Percentiles rank a stretch among this genome's conserved stretches.
phyloP scores from a whole-genome alignment of 2,888 invertebrate genomes.

The Heliconius charithonia region DNA sequence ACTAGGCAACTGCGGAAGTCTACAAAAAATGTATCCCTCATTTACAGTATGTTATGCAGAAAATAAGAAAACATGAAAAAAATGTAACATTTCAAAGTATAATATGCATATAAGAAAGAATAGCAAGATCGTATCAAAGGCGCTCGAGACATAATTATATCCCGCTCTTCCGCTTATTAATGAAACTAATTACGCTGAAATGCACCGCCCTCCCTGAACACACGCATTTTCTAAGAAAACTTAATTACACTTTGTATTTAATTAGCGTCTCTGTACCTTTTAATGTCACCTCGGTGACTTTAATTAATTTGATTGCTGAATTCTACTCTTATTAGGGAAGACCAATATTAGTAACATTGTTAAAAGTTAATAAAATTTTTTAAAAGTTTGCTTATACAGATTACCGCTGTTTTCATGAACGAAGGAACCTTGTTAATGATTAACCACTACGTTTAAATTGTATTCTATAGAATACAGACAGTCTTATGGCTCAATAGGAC shows the following conservation, averaged over 20 bases:
- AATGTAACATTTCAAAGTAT: slow-evolving; percentile 3
- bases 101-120: slow-evolving; percentile 16
- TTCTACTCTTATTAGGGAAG: background rate
- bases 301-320: background rate
- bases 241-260: slow-evolving; percentile 18
- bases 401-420: background rate
- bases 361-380: background rate
- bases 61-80: background rate
- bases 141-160: slow-evolving; percentile 26
- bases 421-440: background rate
- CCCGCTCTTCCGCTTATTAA: slow-evolving; percentile 42
- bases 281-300: background rate
- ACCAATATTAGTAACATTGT: background rate
- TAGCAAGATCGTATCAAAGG: slow-evolving; percentile 5
- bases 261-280: background rate
- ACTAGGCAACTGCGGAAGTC: slow-evolving; percentile 1
- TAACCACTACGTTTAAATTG: background rate
- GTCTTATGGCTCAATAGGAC: background rate
- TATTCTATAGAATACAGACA: background rate
- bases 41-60: background rate
- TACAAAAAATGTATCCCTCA: background rate
- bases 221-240: slow-evolving; percentile 26
- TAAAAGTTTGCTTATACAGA: background rate
- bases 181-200: slow-evolving; percentile 45
- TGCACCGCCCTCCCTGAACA: slow-evolving; percentile 37